These are phyloP conservation scores for Carollia perspicillata DNA, from an alignment of 2,113 vertebrate genomes.

Conservation along the genomic window DNA sequence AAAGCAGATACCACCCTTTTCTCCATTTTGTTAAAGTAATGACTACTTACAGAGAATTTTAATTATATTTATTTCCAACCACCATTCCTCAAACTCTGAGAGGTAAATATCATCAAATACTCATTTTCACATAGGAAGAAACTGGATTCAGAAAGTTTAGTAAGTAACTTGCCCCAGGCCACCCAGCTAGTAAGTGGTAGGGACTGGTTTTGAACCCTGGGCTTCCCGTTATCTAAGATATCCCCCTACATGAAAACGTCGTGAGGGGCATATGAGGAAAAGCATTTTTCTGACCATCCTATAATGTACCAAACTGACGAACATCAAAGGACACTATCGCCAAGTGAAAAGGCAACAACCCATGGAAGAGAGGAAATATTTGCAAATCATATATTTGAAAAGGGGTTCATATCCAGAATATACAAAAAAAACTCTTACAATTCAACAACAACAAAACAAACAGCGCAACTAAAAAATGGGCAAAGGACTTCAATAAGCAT, in stretches of 20 bases:
- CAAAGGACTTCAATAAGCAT: not conserved
- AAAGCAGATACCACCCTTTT: not conserved
- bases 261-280: not conserved
- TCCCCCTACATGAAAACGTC: not conserved
- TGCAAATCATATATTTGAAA: not conserved
- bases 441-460: not conserved
- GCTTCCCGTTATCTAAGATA: not conserved
- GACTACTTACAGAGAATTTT: not conserved
- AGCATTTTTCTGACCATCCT: not conserved
- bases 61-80: not conserved
- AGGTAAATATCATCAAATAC: conserved; percentile 12
- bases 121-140: not conserved
- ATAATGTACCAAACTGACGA: not conserved
- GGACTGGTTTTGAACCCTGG: not conserved
- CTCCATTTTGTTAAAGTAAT: conserved; percentile 2
- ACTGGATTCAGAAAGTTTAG: not conserved
- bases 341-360: not conserved
- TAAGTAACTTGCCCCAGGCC: not conserved
- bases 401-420: not conserved
- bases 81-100: not conserved
- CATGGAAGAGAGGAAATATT: not conserved
- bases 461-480: not conserved
- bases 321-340: not conserved
- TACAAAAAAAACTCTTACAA: not conserved
- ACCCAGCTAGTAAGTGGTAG: not conserved